Evolutionary conservation across 2,888 invertebrate species (phyloP), one percentile per base, ranked within the genome.

Genomic region (Temnothorax ravouxi): DNA sequence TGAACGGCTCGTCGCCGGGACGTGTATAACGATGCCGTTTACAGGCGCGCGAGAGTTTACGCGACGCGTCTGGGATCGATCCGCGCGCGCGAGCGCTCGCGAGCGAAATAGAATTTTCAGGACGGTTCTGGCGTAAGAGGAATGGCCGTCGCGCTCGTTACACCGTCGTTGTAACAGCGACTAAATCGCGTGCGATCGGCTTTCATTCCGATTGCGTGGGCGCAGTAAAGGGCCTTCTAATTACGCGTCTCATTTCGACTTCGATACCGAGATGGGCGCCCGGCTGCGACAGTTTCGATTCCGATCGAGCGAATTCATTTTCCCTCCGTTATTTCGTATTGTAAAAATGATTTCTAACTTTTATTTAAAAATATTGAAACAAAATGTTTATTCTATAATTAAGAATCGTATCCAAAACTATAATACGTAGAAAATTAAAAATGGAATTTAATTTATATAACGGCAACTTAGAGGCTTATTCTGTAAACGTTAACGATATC

Each of bases 141-240:
- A 59, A 80, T 34, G 71, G 69, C 69, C 41, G 38, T 47, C 21
- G 34, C 34, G 71, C 71, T 80, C 71, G 79, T 80, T 80, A 80
- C 41, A 25, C 4, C 21, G 44, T 44, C 71, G 38, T 59, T 59
- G 79, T 18, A 71, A 25, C 38, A 38, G 18, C 77, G 44, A 56
- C 79, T 80, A 71, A 66, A 15, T 21, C 50, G 77, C 44, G 44
- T 34, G 21, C 79, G 59, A 59, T 34, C 47, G 71, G 59, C 38
- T 80, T 80, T 71, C 71, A 80, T 80, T 80, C 59, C 71, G 59
- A 80, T 80, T 80, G 79, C 79, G 71, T n/a, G 79, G 47, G 54
- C 56, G 79, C 79, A 71, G 69, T 80, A 59, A 80, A 80, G 47
- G 71, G 18, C 2, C 71, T 71, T 80, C 47, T 80, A 80, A 80